Conservation (phyloP, 2,888 invertebrate species). For the Protodeltote pygarga region DNA sequence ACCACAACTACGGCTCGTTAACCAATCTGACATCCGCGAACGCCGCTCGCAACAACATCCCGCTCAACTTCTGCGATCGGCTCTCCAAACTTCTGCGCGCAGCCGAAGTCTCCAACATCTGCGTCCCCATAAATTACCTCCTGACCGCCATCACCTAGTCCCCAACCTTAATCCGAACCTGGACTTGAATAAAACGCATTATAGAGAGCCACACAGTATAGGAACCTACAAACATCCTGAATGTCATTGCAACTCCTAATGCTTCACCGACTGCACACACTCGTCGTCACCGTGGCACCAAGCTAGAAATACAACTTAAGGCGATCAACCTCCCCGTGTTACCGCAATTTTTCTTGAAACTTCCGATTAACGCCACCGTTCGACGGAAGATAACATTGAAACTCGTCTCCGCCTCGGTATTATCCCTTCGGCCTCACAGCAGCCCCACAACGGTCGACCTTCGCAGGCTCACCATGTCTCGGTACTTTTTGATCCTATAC, state of each 20-base stretch:
- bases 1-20: conserved; percentile 84
- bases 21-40: conserved; percentile 80
- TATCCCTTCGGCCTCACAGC: conserved; percentile 81
- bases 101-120: conserved; percentile 77
- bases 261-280: conserved; percentile 79
- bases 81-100: conserved; percentile 81
- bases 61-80: conserved; percentile 78
- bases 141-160: conserved; percentile 81
- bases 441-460: conserved; percentile 78
- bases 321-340: conserved; percentile 69
- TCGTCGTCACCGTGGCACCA: conserved; percentile 73
- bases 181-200: conserved; percentile 59
- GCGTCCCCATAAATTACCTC: conserved; percentile 72
- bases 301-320: conserved; percentile 65
- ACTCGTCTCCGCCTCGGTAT: conserved; percentile 67
- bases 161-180: conserved; percentile 59
- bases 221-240: conserved; percentile 69
- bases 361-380: conserved; percentile 72
- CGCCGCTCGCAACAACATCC: conserved; percentile 78
- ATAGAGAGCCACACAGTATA: conserved; percentile 68
- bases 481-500: conserved; percentile 85
- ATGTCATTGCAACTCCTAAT: conserved; percentile 69
- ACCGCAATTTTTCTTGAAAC: conserved; percentile 73
- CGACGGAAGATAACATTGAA: conserved; percentile 75
- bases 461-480: conserved; percentile 82